Evolutionary conservation across 2,113 vertebrate genomes (phyloP), one percentile per base, ranked within the genome.

Genomic region (Callipepla californica): DNA sequence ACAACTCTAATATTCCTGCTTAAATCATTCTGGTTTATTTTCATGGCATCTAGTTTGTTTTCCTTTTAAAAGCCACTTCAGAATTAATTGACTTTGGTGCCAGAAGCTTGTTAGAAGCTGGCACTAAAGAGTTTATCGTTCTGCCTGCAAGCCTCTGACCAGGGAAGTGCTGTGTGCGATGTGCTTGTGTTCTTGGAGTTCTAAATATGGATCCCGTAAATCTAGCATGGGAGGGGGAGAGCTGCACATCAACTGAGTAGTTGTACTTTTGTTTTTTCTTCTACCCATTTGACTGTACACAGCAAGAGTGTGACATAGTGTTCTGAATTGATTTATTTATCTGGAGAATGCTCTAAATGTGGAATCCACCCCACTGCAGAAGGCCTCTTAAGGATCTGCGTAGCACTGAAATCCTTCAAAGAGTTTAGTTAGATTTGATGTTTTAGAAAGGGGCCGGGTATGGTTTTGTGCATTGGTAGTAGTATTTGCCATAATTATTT

Each of bases 11-110:
- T 94, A 91, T 59, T 84, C 55, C 80, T 82, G 65, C 62, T 95
- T 93, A 85, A 93, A 91, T 94, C 61, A 87, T 75, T 87, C 65
- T 5, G 34, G 63, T 93, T 89, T 91, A 92, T 91, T 93, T 96
- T 94, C 91, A 34, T 93, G 81, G 36, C 86, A 93, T 87, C 81
- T 80, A 74, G 63, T 96, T 91, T 95, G 79, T 91, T 94, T 94
- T 78, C 57, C 53, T 88, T 91, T 87, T 80, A 93, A 91, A 92
- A 94, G 47, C 47, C 69, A 36, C 78, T 85, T 89, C 73, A 80
- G 82, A 85, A 94, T 94, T 91, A 94, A 92, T 95, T 94, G 72
- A 22, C 57, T 89, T 94, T 81, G 69, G 82, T 94, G 86, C 82
- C 73, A 80, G 77, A 51, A 91, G 77, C 69, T 88, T 90, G 89